phyloP scores from a whole-genome alignment of 2,888 invertebrate species.

The Teleiodes luculella region DNA sequence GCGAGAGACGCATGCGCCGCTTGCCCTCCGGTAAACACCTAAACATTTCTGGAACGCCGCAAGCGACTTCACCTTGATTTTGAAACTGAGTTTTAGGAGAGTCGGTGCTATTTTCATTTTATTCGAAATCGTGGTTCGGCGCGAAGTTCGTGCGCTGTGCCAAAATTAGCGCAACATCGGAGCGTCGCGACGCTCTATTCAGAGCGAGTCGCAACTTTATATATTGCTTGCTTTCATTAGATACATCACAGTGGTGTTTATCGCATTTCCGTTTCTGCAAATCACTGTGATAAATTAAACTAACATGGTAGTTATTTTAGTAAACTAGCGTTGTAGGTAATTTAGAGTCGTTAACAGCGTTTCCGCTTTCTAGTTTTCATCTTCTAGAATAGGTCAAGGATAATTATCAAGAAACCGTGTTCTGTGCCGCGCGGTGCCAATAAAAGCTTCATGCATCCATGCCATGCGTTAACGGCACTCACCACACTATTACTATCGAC shows the following conservation, averaged over 20 bases:
- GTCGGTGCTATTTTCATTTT: conserved; percentile 72
- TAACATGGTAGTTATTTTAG: neutral
- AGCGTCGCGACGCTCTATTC: conserved; percentile 20
- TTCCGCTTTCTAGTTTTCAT: neutral
- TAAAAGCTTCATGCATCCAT: conserved; percentile 56
- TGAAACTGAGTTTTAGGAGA: conserved; percentile 66
- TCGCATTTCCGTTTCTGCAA: too few relatives aligned
- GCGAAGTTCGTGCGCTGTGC: conserved; percentile 67
- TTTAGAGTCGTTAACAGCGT: conserved; percentile 1
- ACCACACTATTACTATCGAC: conserved; percentile 70
- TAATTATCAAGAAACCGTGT: conserved; percentile 2
- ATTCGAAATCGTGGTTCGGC: conserved; percentile 61
- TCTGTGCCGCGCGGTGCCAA: conserved; percentile 16
- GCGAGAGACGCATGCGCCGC: conserved; percentile 40
- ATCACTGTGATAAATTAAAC: too few relatives aligned
- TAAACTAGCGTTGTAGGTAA: neutral
- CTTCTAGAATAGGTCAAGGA: conserved; percentile 2
- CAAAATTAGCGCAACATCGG: conserved; percentile 53
- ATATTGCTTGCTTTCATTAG: neutral
- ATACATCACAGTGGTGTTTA: too few relatives aligned
- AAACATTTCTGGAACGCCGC: conserved; percentile 67
- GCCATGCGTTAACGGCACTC: conserved; percentile 72
- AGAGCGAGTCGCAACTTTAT: neutral
- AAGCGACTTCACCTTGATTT: conserved; percentile 75
- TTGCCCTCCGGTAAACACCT: conserved; percentile 48